These are phyloP conservation scores for Thinocorus orbignyianus DNA, from an alignment of 2,113 vertebrate species.

Conservation along the genomic window DNA sequence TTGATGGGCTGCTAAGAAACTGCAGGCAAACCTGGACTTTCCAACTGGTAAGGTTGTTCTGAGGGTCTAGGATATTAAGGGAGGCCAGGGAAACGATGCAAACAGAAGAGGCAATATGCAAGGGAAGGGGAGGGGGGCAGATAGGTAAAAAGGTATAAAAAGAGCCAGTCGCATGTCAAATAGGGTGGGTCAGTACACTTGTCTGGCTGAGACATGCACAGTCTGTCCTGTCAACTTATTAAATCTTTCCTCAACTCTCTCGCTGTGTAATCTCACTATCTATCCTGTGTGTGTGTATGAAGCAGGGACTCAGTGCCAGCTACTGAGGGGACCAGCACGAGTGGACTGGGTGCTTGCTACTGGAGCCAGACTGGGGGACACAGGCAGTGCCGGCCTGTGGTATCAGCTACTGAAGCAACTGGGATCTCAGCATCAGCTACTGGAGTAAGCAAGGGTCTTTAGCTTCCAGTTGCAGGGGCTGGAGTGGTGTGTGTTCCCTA, in stretches of 20 bases:
- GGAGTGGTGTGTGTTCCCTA: rapidly evolving
- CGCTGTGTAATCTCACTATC: neutral
- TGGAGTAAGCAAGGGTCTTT: neutral
- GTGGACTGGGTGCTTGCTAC: neutral
- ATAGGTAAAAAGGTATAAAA: neutral
- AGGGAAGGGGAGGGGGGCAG: neutral
- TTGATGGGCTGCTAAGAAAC: neutral
- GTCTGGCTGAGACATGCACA: neutral
- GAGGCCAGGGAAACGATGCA: rapidly evolving
- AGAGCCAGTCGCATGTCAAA: neutral
- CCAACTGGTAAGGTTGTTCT: neutral
- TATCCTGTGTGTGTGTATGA: neutral
- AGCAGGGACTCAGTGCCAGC: neutral
- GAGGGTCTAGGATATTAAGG: neutral
- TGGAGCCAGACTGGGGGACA: neutral
- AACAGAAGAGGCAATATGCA: neutral
- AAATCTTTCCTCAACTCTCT: neutral
- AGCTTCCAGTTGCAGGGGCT: neutral
- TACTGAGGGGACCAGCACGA: neutral
- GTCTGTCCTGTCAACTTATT: neutral
- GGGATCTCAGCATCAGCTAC: neutral
- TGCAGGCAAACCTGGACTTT: neutral
- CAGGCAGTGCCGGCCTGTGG: rapidly evolving
- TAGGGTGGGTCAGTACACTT: neutral
- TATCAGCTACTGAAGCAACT: neutral